A percentile compares a stretch with the other conserved stretches of the same genome.
Evolutionary conservation across 2,797 vertebrate genomes (phyloP).

Genomic region (Ctenopoma kingsleyae): DNA sequence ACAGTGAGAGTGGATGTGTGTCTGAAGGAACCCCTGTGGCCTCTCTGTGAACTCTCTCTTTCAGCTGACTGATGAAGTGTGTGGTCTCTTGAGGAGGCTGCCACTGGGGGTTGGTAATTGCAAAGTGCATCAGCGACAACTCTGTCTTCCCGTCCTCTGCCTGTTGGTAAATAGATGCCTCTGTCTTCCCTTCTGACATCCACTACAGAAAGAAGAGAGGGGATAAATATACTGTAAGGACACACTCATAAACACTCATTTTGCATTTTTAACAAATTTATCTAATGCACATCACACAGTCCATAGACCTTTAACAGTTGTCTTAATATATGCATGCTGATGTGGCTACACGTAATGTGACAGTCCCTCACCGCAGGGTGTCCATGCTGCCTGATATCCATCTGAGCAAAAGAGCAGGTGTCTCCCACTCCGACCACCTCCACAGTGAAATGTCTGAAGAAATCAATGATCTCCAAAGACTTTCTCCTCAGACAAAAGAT

Average conservation of each 20-base stretch:
- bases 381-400: conserved; percentile 97
- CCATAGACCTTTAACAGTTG: background rate
- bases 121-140: conserved; percentile 98
- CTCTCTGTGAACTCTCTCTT: conserved; percentile 95
- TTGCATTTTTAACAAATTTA: background rate
- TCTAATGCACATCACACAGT: conserved; percentile 2
- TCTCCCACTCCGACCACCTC: conserved; percentile 96
- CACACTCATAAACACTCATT: background rate
- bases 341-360: background rate
- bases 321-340: background rate
- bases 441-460: conserved; percentile 98
- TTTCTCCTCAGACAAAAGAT: conserved; percentile 95
- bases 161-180: conserved; percentile 98
- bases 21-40: conserved; percentile 86
- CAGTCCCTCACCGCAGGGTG: conserved; percentile 90
- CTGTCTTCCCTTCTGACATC: conserved; percentile 96
- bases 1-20: conserved; percentile 89
- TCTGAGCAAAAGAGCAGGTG: conserved; percentile 99
- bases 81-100: conserved; percentile 96
- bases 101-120: conserved; percentile 98
- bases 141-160: conserved; percentile 98
- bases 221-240: background rate
- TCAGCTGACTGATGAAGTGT: conserved; percentile 96
- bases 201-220: conserved; percentile 82
- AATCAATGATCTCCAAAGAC: conserved; percentile 97